Evolutionary conservation across 2,113 vertebrate genomes (phyloP), one percentile per base, ranked within the genome.

Genomic region (Rhadina sibilatrix): DNA sequence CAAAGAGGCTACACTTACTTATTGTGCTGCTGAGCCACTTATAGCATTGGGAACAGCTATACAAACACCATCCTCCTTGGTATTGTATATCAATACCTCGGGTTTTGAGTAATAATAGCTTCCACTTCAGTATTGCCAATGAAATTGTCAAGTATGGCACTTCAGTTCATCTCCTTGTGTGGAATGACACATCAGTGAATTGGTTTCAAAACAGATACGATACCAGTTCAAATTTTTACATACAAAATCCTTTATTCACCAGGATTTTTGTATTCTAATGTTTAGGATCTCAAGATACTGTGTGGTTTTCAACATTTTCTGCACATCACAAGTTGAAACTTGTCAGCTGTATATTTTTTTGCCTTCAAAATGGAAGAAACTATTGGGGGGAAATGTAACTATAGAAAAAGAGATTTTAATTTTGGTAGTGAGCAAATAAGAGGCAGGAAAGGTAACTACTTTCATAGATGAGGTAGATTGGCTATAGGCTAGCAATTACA

Each of bases 31-130:
- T 66, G 23, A 78, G 16, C 9, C 24, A n/a, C 27, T 63, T 71
- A 18, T 4, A 40, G 54, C 9, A 28, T 54, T 56, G 33, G 15
- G n/a, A 50, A 31, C 27, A 78, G 60, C 15, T 38, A 30, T 59
- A 40, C 6, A 59, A 88, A 68, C 8, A 31, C n/a, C 8, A 15
- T 61, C 11, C 5, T 66, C 15, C 25, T 50, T 83, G 23, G 38
- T 64, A 56, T 2, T 69, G 5, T 65, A 1, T 53, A 18, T 57
- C 5, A n/a, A 30, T 57, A 25, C 31, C 18, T 77, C 0, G 1
- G 46, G 11, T 66, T 80, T 65, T 81, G 59, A 31, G n/a, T 19
- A 44, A 52, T 60, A 53, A 60, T n/a, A 92, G 20, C 59, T 90
- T 77, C 59, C 46, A 25, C 46, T 53, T 88, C 54, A 70, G 37